Evolutionary conservation across 2,888 invertebrate species (phyloP).

Genomic region (Bombylius major): DNA sequence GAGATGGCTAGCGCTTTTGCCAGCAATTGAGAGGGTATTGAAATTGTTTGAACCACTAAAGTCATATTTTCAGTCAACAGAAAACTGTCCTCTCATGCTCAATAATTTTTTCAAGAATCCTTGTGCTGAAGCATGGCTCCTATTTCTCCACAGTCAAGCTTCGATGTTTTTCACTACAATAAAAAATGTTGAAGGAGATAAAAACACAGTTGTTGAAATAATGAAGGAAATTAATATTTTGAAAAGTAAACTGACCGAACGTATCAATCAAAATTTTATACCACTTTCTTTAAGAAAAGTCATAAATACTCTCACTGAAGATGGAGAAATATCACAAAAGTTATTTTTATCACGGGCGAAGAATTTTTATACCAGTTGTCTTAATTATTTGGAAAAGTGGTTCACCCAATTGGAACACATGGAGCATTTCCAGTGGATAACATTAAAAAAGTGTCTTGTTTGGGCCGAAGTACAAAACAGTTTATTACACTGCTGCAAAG

Average conservation of each 20-base stretch:
- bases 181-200: conserved; percentile 1
- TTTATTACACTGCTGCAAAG: too few relatives aligned
- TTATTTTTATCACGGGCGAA: not conserved
- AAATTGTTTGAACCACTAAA: conserved; percentile 1
- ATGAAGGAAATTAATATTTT: not conserved
- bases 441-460: not conserved
- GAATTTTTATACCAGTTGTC: conserved; percentile 2
- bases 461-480: conserved; percentile 1
- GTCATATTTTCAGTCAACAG: conserved; percentile 2
- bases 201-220: not conserved
- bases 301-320: not conserved
- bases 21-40: conserved; percentile 3
- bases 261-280: not conserved
- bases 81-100: conserved; percentile 2
- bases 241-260: not conserved
- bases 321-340: not conserved
- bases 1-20: conserved; percentile 4
- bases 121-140: not conserved
- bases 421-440: conserved; percentile 2
- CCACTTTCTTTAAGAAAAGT: not conserved
- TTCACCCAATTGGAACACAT: conserved; percentile 1
- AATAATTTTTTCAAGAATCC: conserved; percentile 2
- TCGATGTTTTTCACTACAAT: conserved; percentile 1
- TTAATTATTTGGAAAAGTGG: conserved; percentile 4
- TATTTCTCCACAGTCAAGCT: conserved; percentile 5